These are phyloP conservation scores for Telmatochromis sp. DNA, from an alignment of 2,113 vertebrate species.

Conservation along the genomic window DNA sequence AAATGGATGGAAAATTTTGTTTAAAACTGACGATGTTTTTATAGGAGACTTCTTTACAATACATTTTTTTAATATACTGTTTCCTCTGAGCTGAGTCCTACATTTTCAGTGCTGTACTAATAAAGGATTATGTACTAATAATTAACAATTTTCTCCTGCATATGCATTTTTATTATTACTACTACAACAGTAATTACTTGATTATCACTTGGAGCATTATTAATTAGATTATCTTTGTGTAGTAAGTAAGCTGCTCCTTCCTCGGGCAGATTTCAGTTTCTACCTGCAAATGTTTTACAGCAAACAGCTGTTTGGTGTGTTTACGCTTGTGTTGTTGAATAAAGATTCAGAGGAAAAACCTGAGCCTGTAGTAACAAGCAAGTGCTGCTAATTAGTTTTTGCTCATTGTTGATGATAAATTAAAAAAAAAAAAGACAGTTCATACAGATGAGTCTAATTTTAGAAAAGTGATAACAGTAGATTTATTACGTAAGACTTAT, in stretches of 20 bases:
- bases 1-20: background rate
- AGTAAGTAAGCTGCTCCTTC: background rate
- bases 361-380: background rate
- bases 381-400: no score
- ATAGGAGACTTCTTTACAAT: background rate
- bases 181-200: background rate
- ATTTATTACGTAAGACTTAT: background rate
- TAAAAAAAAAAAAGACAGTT: rapidly evolving
- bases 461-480: background rate
- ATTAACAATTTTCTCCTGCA: background rate
- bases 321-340: background rate
- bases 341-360: background rate
- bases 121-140: background rate
- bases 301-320: background rate
- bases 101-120: background rate
- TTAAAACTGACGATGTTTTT: background rate
- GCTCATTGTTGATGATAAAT: background rate
- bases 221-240: background rate
- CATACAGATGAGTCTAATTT: background rate
- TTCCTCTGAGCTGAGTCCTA: background rate
- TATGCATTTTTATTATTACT: background rate
- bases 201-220: background rate
- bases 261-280: background rate
- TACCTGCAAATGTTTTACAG: background rate
- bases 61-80: background rate